phyloP scores from a whole-genome alignment of 2,888 invertebrate genomes.

The Pherbina coryleti region DNA sequence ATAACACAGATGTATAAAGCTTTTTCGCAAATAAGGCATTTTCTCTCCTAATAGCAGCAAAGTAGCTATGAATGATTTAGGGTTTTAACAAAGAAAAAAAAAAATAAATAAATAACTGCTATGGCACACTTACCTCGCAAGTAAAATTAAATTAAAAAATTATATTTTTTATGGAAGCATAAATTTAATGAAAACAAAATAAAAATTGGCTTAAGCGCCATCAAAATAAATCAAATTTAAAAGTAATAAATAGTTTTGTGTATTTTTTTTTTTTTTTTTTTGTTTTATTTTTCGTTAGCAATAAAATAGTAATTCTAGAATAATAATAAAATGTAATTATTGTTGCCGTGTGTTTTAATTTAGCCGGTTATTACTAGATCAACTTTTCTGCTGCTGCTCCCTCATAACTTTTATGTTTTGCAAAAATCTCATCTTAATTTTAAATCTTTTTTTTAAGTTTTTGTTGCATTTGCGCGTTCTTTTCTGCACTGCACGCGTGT shows the following conservation, averaged over 20 bases:
- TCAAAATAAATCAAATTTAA: constrained; percentile 18
- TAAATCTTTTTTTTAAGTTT: background rate
- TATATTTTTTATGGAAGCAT: background rate
- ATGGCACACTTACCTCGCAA: constrained; percentile 20
- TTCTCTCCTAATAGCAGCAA: too few relatives aligned
- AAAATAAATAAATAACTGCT: background rate
- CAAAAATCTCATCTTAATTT: background rate
- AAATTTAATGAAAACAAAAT: background rate
- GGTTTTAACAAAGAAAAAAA: background rate
- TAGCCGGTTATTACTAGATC: constrained; percentile 23
- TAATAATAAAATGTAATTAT: constrained; percentile 25
- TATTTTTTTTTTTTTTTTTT: constrained; percentile 14
- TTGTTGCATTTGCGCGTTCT: constrained; percentile 16
- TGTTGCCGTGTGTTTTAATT: constrained; percentile 27
- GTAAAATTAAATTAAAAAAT: background rate
- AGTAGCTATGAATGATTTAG: too few relatives aligned
- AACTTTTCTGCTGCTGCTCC: constrained; percentile 4
- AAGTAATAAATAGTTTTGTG: constrained; percentile 12
- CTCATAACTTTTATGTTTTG: background rate
- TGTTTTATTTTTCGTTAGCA: constrained; percentile 20
- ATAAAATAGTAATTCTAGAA: constrained; percentile 26
- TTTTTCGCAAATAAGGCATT: too few relatives aligned
- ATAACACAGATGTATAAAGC: too few relatives aligned
- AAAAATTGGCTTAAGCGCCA: background rate
- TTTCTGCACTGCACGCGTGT: constrained; percentile 6